Percentiles rank a stretch among this genome's conserved stretches.
These are phyloP conservation scores for Triplophysa siluroides DNA, from an alignment of 2,113 vertebrate genomes.

Conservation along the genomic window DNA sequence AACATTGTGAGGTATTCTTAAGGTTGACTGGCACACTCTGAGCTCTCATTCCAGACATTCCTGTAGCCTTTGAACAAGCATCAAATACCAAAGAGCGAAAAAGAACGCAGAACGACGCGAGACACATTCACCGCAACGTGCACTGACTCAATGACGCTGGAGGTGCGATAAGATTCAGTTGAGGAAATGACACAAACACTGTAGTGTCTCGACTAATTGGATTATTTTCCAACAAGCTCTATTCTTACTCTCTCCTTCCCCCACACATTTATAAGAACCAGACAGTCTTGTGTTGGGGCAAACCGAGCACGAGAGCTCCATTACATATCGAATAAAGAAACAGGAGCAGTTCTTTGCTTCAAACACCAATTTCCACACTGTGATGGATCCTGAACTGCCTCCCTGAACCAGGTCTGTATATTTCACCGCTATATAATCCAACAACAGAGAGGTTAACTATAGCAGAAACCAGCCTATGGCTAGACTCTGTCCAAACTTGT, in stretches of 20 bases:
- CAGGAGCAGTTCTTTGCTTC: background rate
- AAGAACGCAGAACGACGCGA: background rate
- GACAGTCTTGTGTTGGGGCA: slow-evolving; percentile 5
- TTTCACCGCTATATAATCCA: background rate
- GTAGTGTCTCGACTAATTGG: slow-evolving; percentile 27
- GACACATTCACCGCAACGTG: background rate
- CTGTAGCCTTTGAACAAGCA: slow-evolving; percentile 12
- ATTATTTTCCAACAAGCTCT: slow-evolving; percentile 21
- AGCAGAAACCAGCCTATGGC: slow-evolving; percentile 57
- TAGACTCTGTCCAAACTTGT: slow-evolving; percentile 66
- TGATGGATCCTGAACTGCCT: background rate
- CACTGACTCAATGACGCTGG: background rate
- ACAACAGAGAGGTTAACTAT: slow-evolving; percentile 73
- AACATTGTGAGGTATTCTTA: background rate
- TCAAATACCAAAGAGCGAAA: background rate
- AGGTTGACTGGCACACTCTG: background rate
- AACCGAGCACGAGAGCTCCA: slow-evolving; percentile 1
- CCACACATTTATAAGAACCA: background rate
- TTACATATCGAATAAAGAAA: slow-evolving; percentile 4
- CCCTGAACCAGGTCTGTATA: background rate
- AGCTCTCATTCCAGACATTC: slow-evolving; percentile 35
- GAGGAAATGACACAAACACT: background rate
- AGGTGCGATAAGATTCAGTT: slow-evolving; percentile 19
- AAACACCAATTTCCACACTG: background rate
- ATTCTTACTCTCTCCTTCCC: background rate